Conservation (phyloP, 1,140 invertebrate genomes). For the Drosophila varians region DNA sequence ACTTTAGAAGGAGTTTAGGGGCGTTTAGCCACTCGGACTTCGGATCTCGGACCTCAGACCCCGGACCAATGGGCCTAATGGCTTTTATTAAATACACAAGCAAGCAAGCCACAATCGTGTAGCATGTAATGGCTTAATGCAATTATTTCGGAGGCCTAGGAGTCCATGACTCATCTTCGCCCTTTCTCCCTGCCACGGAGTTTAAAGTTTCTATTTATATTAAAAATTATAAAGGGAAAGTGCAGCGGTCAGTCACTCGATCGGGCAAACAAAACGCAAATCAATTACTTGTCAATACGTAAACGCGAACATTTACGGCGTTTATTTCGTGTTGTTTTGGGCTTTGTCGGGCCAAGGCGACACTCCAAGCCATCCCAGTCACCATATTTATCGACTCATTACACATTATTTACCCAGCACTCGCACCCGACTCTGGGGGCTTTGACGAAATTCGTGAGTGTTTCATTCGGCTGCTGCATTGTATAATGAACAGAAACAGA, state of each 20-base stretch:
- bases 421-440: too few species aligned
- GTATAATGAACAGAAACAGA: constrained; percentile 26
- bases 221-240: constrained; percentile 62
- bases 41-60: too few species aligned
- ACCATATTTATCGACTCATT: constrained; percentile 39
- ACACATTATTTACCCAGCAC: constrained; percentile 33
- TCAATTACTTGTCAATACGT: constrained; percentile 52
- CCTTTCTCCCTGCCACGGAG: constrained; percentile 10
- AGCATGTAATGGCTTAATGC: background rate
- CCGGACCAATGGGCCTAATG: too few species aligned
- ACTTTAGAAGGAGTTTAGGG: background rate
- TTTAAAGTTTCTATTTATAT: constrained; percentile 48
- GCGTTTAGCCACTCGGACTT: background rate
- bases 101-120: too few species aligned
- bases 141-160: background rate
- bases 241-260: constrained; percentile 44
- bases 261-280: constrained; percentile 29
- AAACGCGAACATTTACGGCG: constrained; percentile 45
- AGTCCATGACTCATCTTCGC: constrained; percentile 8
- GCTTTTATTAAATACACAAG: too few species aligned
- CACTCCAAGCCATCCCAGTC: constrained; percentile 12
- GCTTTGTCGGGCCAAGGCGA: constrained; percentile 18
- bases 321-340: constrained; percentile 10
- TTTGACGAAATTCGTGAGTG: constrained; percentile 24
- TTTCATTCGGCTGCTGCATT: constrained; percentile 22